A percentile compares a stretch with the other conserved stretches of the same genome.
Evolutionary conservation across 2,797 vertebrate genomes (phyloP).

Genomic region (Artibeus jamaicensis): DNA sequence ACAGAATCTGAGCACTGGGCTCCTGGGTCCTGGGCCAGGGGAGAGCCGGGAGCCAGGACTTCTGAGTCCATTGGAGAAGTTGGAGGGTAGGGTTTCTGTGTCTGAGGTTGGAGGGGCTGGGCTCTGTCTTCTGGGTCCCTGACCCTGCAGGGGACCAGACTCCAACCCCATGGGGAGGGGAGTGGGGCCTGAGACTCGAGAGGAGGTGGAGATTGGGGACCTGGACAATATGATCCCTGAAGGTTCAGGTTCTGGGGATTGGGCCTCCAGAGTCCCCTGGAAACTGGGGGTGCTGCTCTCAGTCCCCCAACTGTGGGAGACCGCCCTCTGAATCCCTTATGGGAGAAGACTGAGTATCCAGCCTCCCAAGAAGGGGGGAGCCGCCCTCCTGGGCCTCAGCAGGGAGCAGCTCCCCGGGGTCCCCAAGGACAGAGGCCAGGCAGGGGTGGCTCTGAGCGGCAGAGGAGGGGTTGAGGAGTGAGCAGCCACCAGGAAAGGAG

Average conservation of each 20-base stretch:
- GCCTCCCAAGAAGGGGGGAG: neutral
- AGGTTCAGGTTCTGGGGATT: neutral
- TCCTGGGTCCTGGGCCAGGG: neutral
- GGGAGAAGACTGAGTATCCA: neutral
- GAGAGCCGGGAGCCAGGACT: neutral
- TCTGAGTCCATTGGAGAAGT: neutral
- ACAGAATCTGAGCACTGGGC: neutral
- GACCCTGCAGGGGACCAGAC: neutral
- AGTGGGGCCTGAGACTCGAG: neutral
- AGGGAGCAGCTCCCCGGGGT: neutral
- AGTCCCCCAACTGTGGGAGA: neutral
- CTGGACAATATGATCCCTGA: neutral
- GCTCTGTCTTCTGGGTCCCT: neutral
- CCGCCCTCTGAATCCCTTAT: neutral
- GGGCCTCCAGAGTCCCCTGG: neutral
- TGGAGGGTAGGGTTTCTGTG: neutral
- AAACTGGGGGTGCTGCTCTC: neutral
- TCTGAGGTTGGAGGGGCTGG: neutral
- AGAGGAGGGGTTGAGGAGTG: constrained; percentile 15
- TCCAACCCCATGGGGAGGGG: neutral
- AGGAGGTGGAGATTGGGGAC: neutral
- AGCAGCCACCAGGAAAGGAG: constrained; percentile 29
- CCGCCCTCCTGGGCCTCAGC: neutral
- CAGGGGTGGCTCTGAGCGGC: neutral
- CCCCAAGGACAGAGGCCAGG: constrained; percentile 8